These are phyloP conservation scores for Monomorium pharaonis DNA, from an alignment of 1,140 invertebrate species.

Conservation along the genomic window DNA sequence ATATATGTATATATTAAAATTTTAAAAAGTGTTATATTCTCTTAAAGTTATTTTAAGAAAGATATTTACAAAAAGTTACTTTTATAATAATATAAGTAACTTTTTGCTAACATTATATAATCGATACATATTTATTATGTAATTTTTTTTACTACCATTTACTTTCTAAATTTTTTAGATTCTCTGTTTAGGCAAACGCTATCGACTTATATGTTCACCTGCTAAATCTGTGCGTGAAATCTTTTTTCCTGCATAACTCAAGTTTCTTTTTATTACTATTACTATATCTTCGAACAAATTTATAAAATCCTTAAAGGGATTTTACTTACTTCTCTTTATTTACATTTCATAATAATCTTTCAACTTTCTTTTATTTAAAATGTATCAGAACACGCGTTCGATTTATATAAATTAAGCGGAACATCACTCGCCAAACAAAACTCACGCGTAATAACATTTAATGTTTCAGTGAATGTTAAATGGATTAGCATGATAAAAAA, in stretches of 20 bases:
- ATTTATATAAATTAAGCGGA: neutral
- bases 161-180: neutral
- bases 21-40: too few relatives aligned
- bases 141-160: neutral
- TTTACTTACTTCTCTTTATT: neutral
- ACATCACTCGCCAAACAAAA: neutral
- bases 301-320: neutral
- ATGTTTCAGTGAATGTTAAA: conserved; percentile 4
- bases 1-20: too few relatives aligned
- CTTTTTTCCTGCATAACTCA: neutral
- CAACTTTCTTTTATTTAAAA: neutral
- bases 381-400: neutral
- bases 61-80: too few relatives aligned
- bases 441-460: neutral
- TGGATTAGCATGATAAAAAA: neutral
- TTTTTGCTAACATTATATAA: too few relatives aligned
- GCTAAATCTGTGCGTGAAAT: too few relatives aligned
- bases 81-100: too few relatives aligned
- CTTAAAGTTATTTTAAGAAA: too few relatives aligned
- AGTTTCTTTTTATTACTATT: too few relatives aligned
- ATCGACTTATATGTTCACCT: neutral
- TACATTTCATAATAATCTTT: neutral
- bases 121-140: neutral
- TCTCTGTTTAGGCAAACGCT: neutral
- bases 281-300: neutral